These are phyloP conservation scores for Porites divaricata DNA, from an alignment of 92 coral and sea anemone genomes.

Conservation along the genomic window DNA sequence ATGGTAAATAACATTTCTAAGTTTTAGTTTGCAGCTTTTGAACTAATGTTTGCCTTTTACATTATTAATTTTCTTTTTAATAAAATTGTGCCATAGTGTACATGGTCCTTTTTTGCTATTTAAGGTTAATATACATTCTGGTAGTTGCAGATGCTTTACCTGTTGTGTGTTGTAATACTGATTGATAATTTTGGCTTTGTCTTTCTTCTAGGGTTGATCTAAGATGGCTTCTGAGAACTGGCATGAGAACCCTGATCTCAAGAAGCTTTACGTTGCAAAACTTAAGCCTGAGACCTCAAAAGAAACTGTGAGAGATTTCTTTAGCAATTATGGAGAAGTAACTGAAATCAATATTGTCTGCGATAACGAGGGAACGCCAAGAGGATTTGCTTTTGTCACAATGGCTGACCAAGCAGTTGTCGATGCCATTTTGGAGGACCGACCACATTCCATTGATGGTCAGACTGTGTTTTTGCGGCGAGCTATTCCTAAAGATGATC, in stretches of 20 bases:
- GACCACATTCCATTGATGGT: constrained; percentile 79
- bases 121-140: background rate
- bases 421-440: constrained; percentile 41
- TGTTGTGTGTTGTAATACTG: too few species aligned
- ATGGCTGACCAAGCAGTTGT: constrained; percentile 60
- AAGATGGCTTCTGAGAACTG: constrained; percentile 72
- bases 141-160: too few species aligned
- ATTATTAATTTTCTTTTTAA: background rate
- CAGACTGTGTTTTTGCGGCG: constrained; percentile 78
- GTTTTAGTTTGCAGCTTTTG: background rate
- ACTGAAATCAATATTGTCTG: constrained; percentile 51
- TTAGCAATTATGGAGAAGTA: constrained; percentile 65
- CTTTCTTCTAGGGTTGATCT: constrained; percentile 15
- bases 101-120: background rate
- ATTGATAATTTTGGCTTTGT: background rate
- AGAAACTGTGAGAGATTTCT: constrained; percentile 46
- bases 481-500: constrained; percentile 94
- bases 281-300: constrained; percentile 59
- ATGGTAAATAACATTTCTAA: background rate
- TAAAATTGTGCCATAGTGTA: background rate
- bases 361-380: constrained; percentile 48
- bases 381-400: constrained; percentile 79
- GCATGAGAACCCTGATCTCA: constrained; percentile 71
- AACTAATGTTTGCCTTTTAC: background rate
- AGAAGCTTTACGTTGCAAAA: constrained; percentile 74